Conservation (phyloP, 2,113 vertebrate species). For the Sus scrofa region T2T-Sscrofa CM000814.6:103819501-103820000, state of each 20-base stretch:
- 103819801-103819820: not conserved
- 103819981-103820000: not conserved
- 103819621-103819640: not conserved
- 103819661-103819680: not conserved
- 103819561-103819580: not conserved
- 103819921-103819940: accelerated
- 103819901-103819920: not conserved
- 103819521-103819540: not conserved
- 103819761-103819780: not conserved
- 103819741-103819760: not conserved
- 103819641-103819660: not conserved
- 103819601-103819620: not conserved
- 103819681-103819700: not conserved
- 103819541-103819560: not conserved
- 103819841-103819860: not conserved
- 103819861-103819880: not conserved
- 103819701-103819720: not conserved
- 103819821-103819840: not conserved
- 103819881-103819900: not conserved
- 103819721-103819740: not conserved
- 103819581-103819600: not conserved
- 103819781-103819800: not conserved
- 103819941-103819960: not conserved
- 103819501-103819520: slow-evolving; percentile 1
- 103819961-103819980: not conserved